Base-by-base conservation (phyloP, 2,113 vertebrate species). In the Cettia cetti region DNA sequence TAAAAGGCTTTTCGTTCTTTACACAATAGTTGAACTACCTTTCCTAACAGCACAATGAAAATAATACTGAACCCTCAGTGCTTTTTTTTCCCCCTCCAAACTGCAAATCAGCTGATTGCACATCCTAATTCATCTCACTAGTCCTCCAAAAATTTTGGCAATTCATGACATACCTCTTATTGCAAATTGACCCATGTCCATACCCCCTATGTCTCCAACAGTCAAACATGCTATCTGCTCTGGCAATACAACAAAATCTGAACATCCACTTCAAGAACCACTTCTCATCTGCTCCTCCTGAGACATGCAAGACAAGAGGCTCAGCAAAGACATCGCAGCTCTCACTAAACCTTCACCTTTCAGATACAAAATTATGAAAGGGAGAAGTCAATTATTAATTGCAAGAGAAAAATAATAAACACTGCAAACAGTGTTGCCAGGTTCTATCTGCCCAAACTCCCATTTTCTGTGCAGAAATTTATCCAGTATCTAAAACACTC, bases 1-100 rank as follows among this genome's bases (percentile, higher is more conserved):
- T 92, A 90, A 90, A 96, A 94, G 59, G 71, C 88, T 92, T 88
- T 88, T 94, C 35, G 49, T 69, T 69, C 54, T 77, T 78, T 35
- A 89, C 37, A 88, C 50, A 76, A 82, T 20, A 88, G 74, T 59
- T 71, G 53, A 88, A 88, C 63, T 53, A 90, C 45, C 18, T 33
- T 82, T 85, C 42, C 40, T n/a, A 85, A 53, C 39, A 77, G 8
- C 63, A 79, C 56, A 91, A 72, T 15, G 4, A 82, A 85, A 87
- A 40, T 15, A 66, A 81, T 12, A n/a, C 30, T 13, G 50, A 92
- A 39, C 18, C 10, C 39, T 86, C 47, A n/a, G 50, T 40, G 75
- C 39, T 3, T 24, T 63, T 37, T 57, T 57, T 50, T 82, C 33
- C n/a, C n/a, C n/a, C n/a, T 59, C 50, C 60, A 80, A 86, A 82